Percentiles rank a stretch among this genome's conserved stretches.
Conservation (phyloP, 2,888 invertebrate genomes). For the Agrilus mali region DNA sequence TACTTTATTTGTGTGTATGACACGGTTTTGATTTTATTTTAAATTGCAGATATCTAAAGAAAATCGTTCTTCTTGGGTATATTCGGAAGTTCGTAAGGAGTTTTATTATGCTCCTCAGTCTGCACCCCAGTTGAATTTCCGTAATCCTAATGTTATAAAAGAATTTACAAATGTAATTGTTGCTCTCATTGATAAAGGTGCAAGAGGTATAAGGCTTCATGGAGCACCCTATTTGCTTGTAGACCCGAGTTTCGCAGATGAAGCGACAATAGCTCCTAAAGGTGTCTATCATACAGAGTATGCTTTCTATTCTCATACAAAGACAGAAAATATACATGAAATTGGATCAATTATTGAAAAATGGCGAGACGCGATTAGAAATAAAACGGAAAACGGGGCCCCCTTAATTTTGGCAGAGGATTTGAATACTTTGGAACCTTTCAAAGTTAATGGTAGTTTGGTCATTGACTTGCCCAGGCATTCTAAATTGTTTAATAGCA, state of each 20-base stretch:
- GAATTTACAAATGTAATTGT: constrained; percentile 54
- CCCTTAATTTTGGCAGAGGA: constrained; percentile 29
- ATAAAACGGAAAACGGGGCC: constrained; percentile 34
- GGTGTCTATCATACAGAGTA: constrained; percentile 33
- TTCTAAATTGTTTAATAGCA: constrained; percentile 22
- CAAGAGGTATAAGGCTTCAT: constrained; percentile 67
- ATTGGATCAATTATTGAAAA: constrained; percentile 45
- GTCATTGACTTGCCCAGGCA: constrained; percentile 31
- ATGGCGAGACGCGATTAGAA: constrained; percentile 50
- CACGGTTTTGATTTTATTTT: neutral
- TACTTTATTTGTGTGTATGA: neutral
- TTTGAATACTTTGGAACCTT: constrained; percentile 25
- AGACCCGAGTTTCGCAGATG: constrained; percentile 40
- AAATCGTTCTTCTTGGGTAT: constrained; percentile 58
- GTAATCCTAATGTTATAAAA: constrained; percentile 49
- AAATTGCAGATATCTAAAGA: constrained; percentile 12
- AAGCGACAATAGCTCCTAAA: constrained; percentile 30
- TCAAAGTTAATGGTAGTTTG: constrained; percentile 25
- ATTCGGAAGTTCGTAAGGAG: constrained; percentile 46
- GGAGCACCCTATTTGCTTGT: constrained; percentile 56
- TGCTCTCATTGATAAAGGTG: constrained; percentile 63
- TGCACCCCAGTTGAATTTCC: constrained; percentile 73
- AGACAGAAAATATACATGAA: constrained; percentile 49
- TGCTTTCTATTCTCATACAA: constrained; percentile 47
- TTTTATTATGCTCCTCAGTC: constrained; percentile 72